Conservation (phyloP, 35 echinoderm and acorn worm species). For the Patiria miniata region DNA sequence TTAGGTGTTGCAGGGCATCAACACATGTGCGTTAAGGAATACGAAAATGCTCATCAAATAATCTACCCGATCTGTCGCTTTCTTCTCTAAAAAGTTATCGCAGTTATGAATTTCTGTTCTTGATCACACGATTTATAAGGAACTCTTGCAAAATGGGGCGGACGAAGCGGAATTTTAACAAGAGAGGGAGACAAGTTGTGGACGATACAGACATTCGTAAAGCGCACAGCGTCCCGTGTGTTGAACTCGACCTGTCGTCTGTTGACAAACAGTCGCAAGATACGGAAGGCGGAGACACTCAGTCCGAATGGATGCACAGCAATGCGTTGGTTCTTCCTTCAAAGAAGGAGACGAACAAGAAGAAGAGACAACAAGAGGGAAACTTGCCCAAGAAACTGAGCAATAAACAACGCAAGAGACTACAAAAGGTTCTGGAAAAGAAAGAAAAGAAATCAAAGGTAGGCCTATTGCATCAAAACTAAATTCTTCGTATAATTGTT, state of each 20-base stretch:
- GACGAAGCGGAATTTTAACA: conserved; percentile 73
- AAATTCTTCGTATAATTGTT: neutral
- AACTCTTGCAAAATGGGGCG: conserved; percentile 56
- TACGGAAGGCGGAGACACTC: neutral
- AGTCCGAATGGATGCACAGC: conserved; percentile 41
- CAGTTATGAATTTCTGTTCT: neutral
- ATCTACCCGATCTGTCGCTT: neutral
- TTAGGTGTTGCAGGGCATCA: conserved; percentile 23
- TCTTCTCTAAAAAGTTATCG: neutral
- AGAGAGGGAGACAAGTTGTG: conserved; percentile 71
- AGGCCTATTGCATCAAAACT: neutral
- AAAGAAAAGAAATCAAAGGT: conserved; percentile 94
- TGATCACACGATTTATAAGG: too few species aligned
- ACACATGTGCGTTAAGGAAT: neutral
- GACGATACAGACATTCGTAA: conserved; percentile 43
- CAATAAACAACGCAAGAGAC: conserved; percentile 83
- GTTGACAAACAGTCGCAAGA: neutral
- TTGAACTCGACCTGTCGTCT: conserved; percentile 44
- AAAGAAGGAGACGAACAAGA: conserved; percentile 55
- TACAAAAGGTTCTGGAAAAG: conserved; percentile 81
- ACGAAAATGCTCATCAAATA: neutral
- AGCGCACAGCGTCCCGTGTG: conserved; percentile 12
- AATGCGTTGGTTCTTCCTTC: conserved; percentile 85
- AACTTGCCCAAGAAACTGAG: conserved; percentile 80
- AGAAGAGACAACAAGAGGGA: conserved; percentile 5